Evolutionary conservation across 1,140 invertebrate species (phyloP).

Genomic region (Drosophila albomicans): DNA sequence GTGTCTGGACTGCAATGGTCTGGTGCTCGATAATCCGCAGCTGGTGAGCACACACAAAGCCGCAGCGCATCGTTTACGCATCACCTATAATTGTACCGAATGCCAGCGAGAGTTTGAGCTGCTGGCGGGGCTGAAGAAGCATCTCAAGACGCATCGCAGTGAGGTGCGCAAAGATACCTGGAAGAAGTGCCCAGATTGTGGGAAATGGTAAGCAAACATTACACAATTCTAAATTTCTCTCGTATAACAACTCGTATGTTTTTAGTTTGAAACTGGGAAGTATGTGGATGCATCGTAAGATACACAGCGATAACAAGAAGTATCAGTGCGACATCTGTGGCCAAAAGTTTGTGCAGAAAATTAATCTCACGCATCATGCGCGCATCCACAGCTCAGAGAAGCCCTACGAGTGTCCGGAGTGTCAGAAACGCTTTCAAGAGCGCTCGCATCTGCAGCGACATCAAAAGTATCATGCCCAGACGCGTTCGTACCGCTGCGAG

Average conservation of each 20-base stretch:
- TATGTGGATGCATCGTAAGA: constrained; percentile 86
- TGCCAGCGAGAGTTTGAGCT: constrained; percentile 78
- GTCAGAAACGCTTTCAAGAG: constrained; percentile 86
- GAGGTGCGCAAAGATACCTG: constrained; percentile 77
- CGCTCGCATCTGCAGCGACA: constrained; percentile 86
- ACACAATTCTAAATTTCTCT: not conserved
- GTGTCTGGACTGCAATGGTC: constrained; percentile 76
- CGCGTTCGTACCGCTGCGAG: constrained; percentile 85
- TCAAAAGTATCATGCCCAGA: constrained; percentile 85
- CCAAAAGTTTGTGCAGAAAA: constrained; percentile 86
- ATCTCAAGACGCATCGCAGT: constrained; percentile 77
- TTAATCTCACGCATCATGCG: constrained; percentile 86
- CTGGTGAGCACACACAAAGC: constrained; percentile 66
- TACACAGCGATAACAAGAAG: constrained; percentile 85
- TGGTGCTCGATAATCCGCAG: constrained; percentile 65
- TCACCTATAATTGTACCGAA: constrained; percentile 72
- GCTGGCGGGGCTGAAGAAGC: constrained; percentile 74
- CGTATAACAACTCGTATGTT: not conserved
- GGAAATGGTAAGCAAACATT: constrained; percentile 85
- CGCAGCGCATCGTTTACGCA: constrained; percentile 64
- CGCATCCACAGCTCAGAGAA: constrained; percentile 87
- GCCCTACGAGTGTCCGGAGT: constrained; percentile 88
- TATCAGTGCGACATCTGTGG: constrained; percentile 86
- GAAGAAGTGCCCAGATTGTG: constrained; percentile 86
- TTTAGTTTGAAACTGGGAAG: constrained; percentile 85